phyloP scores from a whole-genome alignment of 2,888 invertebrate genomes.

The Drosophila nigricruria region DNA sequence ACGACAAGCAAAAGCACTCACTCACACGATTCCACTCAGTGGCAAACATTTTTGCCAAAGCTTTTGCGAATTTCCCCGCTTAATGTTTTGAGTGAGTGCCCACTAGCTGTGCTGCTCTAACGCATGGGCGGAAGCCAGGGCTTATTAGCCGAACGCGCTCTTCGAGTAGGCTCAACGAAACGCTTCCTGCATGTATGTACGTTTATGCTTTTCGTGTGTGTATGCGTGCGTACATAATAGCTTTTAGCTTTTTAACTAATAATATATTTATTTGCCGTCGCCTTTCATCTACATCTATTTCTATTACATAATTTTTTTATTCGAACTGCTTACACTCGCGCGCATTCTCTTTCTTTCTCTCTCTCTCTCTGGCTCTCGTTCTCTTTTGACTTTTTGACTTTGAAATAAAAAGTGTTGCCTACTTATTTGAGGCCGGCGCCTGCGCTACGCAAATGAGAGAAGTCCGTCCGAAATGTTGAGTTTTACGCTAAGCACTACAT shows the following conservation, averaged over 20 bases:
- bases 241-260: conserved; percentile 66
- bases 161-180: conserved; percentile 1
- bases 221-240: conserved; percentile 50
- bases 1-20: conserved; percentile 30
- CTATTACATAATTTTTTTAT: conserved; percentile 67
- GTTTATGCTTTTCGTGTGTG: background rate
- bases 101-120: conserved; percentile 49
- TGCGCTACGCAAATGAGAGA: conserved; percentile 51
- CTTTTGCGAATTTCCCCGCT: conserved; percentile 32
- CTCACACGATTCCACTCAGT: conserved; percentile 30
- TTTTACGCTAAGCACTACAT: conserved; percentile 26
- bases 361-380: conserved; percentile 36
- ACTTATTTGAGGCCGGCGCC: conserved; percentile 66
- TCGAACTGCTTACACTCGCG: conserved; percentile 13
- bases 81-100: conserved; percentile 22
- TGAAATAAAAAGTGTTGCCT: conserved; percentile 74
- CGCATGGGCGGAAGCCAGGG: conserved; percentile 3
- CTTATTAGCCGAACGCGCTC: background rate
- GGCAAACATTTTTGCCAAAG: conserved; percentile 23
- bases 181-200: background rate
- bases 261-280: conserved; percentile 70
- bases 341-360: conserved; percentile 9
- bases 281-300: conserved; percentile 59
- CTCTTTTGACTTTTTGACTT: conserved; percentile 72
- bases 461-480: conserved; percentile 1